Evolutionary conservation across 2,113 vertebrate genomes (phyloP).

Genomic region (Heterotilapia buettikoferi): DNA sequence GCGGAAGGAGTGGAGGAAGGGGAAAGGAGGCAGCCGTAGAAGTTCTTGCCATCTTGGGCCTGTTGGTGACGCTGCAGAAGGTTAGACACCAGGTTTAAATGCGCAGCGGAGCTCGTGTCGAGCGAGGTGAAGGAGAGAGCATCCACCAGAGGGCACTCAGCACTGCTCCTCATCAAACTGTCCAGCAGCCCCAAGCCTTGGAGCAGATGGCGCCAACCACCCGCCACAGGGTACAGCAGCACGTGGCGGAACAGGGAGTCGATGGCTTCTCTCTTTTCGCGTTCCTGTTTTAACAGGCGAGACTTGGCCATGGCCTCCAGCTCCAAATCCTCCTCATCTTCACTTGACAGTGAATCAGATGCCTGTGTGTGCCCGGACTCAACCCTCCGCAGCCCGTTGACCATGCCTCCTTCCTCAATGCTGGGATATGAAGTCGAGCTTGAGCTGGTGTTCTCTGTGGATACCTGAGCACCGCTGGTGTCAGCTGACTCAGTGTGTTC

Average conservation of each 20-base stretch:
- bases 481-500: constrained; percentile 92
- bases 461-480: constrained; percentile 76
- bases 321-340: constrained; percentile 91
- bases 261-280: constrained; percentile 78
- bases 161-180: constrained; percentile 86
- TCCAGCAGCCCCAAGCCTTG: constrained; percentile 88
- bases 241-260: constrained; percentile 87
- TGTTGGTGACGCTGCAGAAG: constrained; percentile 92
- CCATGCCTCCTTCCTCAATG: constrained; percentile 56
- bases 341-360: constrained; percentile 90
- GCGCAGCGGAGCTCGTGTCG: constrained; percentile 87
- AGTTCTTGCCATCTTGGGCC: constrained; percentile 82
- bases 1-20: constrained; percentile 69
- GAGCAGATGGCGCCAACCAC: constrained; percentile 81
- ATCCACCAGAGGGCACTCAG: constrained; percentile 82
- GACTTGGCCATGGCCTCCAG: constrained; percentile 80
- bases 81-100: constrained; percentile 91
- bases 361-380: constrained; percentile 90
- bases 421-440: constrained; percentile 74
- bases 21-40: constrained; percentile 83
- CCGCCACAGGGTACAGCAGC: constrained; percentile 83
- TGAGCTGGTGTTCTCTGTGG: constrained; percentile 85
- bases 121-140: constrained; percentile 82
- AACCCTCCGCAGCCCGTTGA: constrained; percentile 64
- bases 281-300: constrained; percentile 78